Base-by-base conservation (phyloP, 1,140 invertebrate species). In the Drosophila lacertosa region DNA sequence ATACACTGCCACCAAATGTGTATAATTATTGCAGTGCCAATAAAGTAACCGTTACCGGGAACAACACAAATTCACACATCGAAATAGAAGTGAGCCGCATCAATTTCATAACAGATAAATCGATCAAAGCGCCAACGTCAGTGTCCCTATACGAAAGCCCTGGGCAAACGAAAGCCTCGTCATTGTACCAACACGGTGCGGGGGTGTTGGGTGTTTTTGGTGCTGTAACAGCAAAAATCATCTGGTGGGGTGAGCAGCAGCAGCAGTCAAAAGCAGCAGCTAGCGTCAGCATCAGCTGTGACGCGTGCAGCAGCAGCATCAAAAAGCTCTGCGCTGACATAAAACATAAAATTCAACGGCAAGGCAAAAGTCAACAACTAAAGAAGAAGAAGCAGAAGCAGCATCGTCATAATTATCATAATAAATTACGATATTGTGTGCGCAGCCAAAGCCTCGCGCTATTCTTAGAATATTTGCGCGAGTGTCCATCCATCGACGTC, bases 381-480 rank as follows among this genome's bases (percentile, higher is more conserved):
- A 11, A 24, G 11, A 39, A 37, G 9, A 68, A 48, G 37, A 32
- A 32, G n/a, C 63, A 37, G 39, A 9, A 51, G 33, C 45, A 64
- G 18, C 67, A 66, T 48, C 58, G 44, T 16, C 54, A 48, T 16
- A 35, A 40, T 42, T 10, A 42, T 29, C 51, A 60, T 58, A 40
- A 72, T 40, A 84, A 84, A 54, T 57, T 84, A 58, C 62, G 77
- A 15, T 75, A 73, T 64, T 67, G 65, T 67, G 71, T 76, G 26
- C 66, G 72, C 29, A 77, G 64, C 45, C 59, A 79, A 54, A 86
- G 68, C 74, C 69, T 83, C 65, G 66, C 60, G 24, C 72, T 90
- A 90, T 90, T 90, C 71, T 90, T 90, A 90, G 89, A 90, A 15
- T 70, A 50, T 73, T 74, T 79, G 59, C 72, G 68, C 32, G 67